Percentiles rank a stretch among this genome's conserved stretches.
phyloP scores from a whole-genome alignment of 2,113 vertebrate species.

The Sinosuthora webbiana region DNA sequence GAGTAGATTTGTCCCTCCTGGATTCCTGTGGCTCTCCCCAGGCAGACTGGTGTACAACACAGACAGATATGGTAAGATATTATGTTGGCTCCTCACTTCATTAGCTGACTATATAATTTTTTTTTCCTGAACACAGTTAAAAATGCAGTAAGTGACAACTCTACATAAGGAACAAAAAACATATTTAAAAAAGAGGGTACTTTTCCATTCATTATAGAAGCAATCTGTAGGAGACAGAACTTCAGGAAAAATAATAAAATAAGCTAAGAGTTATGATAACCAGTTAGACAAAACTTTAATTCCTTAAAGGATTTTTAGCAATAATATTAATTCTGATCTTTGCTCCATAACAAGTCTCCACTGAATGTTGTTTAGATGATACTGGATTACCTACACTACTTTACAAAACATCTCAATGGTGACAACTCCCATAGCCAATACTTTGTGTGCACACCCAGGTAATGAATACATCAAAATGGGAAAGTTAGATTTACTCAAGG shows the following conservation, averaged over 20 bases:
- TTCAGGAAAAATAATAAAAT: neutral
- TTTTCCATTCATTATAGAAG: neutral
- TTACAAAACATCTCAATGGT: accelerated
- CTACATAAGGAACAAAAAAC: neutral
- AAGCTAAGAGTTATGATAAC: neutral
- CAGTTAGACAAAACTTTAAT: neutral
- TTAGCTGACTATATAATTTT: neutral
- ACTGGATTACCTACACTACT: neutral
- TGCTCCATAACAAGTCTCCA: neutral
- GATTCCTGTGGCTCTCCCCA: neutral
- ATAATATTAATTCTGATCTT: neutral
- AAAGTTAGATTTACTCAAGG: neutral
- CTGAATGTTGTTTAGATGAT: neutral
- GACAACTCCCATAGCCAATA: accelerated
- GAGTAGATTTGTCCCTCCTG: neutral
- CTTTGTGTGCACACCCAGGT: neutral
- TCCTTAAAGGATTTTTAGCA: neutral
- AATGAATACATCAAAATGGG: neutral
- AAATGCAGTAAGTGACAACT: neutral
- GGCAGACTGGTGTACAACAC: neutral
- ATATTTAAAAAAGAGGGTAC: neutral
- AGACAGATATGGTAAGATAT: neutral
- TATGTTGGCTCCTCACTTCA: neutral
- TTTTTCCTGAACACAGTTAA: neutral
- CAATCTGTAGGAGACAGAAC: neutral